Evolutionary conservation across 2,797 vertebrate species (phyloP), one percentile per base, ranked within the genome.

Genomic region (Coregonus sp.): DNA sequence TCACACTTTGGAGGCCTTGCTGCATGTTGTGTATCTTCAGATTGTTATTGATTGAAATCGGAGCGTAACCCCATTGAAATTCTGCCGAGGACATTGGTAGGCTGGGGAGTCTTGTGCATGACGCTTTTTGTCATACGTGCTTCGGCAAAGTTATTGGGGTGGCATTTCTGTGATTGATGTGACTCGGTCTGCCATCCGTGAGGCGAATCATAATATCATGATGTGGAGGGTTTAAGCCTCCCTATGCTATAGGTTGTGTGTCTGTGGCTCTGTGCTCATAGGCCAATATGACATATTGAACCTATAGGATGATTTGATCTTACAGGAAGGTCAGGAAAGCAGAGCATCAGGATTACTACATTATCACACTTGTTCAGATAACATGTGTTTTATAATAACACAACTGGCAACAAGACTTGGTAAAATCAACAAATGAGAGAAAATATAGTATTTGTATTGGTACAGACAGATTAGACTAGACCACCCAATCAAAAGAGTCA

Each of bases 131-230:
- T 29, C n/a, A 70, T 71, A 11, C 4, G 5, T 11, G 35, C 14
- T 47, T 12, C n/a, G 15, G 40, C 40, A 9, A 74, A 66, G 40
- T 77, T 29, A 18, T 77, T 18, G 37, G 37, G 18, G 20, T 52
- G 73, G 18, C 25, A 71, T 79, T 75, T 75, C 18, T 75, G 78
- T 76, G 78, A 47, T 47, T 47, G 40, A 47, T 47, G 40, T 47
- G 40, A 11, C 40, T 47, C 40, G 9, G 40, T 9, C 40, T 47
- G 40, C 40, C 40, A 47, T 47, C 40, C 9, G 40, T 47, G 40
- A 47, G 40, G 40, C 9, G 40, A 47, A 47, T 47, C 40, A 47
- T 47, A 47, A 47, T 47, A 47, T 47, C 40, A 47, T 47, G 9
- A 47, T 47, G 40, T 47, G 40, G 2, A 11, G 40, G 40, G 40